Evolutionary conservation across 2,797 vertebrate genomes (phyloP).

Genomic region (Parauchenoglanis punctatus): DNA sequence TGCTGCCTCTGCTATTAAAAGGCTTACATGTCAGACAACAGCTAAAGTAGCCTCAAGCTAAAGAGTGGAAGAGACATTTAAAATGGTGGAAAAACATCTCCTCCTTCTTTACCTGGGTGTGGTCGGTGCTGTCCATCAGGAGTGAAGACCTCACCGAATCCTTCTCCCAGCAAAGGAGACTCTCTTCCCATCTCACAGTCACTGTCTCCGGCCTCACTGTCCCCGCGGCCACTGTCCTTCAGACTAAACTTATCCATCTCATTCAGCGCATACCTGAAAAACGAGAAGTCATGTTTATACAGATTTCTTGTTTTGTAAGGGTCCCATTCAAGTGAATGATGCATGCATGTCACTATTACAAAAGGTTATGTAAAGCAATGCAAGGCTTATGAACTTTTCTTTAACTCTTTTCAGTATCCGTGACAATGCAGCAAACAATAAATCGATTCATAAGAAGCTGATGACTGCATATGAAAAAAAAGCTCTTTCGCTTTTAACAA

Average conservation of each 20-base stretch:
- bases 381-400: slow-evolving; percentile 3
- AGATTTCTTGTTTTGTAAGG: background rate
- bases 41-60: background rate
- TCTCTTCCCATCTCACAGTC: slow-evolving; percentile 96
- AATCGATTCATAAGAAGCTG: slow-evolving; percentile 17
- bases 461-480: slow-evolving; percentile 29
- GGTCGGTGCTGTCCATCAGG: slow-evolving; percentile 88
- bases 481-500: slow-evolving; percentile 18
- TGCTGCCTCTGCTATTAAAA: background rate
- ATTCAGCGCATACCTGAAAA: slow-evolving; percentile 89
- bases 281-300: background rate
- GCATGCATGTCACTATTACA: background rate
- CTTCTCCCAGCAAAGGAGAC: slow-evolving; percentile 95
- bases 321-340: background rate
- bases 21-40: background rate
- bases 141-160: slow-evolving; percentile 92
- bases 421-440: slow-evolving; percentile 15
- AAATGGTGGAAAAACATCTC: background rate
- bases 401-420: slow-evolving; percentile 7
- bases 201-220: slow-evolving; percentile 97
- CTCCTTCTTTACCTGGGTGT: slow-evolving; percentile 88
- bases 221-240: slow-evolving; percentile 97
- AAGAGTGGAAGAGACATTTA: no score
- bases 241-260: slow-evolving; percentile 99
- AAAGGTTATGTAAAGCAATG: background rate